These are phyloP conservation scores for Ligdia adustata DNA, from an alignment of 2,888 invertebrate species.

Conservation along the genomic window DNA sequence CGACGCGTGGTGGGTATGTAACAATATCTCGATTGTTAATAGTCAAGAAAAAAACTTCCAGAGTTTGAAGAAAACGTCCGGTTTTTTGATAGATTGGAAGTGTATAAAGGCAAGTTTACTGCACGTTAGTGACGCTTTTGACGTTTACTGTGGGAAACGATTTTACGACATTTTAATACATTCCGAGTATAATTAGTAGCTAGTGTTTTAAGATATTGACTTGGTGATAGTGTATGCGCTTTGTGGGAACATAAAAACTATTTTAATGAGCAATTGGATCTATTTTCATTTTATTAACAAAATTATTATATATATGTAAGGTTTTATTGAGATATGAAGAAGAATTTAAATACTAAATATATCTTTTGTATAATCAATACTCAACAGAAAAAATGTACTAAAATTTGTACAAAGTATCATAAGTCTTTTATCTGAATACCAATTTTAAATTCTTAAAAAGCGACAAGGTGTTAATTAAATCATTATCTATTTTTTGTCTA, in stretches of 20 bases:
- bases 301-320: no score
- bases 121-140: slow-evolving; percentile 29
- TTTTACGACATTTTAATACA: slow-evolving; percentile 37
- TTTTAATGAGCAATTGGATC: background rate
- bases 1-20: no score
- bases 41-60: slow-evolving; percentile 11
- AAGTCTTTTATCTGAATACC: no score
- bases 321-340: no score
- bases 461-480: slow-evolving; percentile 16
- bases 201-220: slow-evolving; percentile 28
- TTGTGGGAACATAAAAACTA: slow-evolving; percentile 4
- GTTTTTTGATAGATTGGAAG: slow-evolving; percentile 23
- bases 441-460: background rate
- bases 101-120: slow-evolving; percentile 29
- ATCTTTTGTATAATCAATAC: no score
- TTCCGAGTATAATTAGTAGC: slow-evolving; percentile 37
- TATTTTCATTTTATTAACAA: no score
- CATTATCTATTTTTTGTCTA: slow-evolving; percentile 11
- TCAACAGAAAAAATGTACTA: no score
- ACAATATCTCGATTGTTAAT: no score
- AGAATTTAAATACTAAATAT: no score
- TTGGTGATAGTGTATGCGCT: slow-evolving; percentile 11
- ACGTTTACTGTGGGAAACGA: slow-evolving; percentile 37
- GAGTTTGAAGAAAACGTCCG: slow-evolving; percentile 10
- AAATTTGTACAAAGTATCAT: no score